phyloP scores from a whole-genome alignment of 2,797 vertebrate genomes.

The Netta rufina region DNA sequence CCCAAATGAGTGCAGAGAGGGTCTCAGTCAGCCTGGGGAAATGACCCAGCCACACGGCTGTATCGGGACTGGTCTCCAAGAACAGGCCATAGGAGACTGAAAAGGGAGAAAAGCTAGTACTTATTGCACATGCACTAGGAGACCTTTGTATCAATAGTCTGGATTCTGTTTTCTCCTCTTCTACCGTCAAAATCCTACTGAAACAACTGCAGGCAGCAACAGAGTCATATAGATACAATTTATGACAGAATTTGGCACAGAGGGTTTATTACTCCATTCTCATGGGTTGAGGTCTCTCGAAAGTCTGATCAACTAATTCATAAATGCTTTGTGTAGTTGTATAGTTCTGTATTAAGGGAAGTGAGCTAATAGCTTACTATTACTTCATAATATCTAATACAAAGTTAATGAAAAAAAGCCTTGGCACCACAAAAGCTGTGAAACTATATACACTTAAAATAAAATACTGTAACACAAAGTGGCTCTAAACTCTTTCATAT shows the following conservation, averaged over 20 bases:
- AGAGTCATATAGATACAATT: neutral
- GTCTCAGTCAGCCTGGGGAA: neutral
- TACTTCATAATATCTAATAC: neutral
- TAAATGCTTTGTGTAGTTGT: neutral
- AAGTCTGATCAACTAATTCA: neutral
- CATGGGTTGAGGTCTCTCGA: neutral
- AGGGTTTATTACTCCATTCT: neutral
- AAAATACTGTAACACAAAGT: neutral
- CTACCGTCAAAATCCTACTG: neutral
- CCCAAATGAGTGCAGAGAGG: neutral
- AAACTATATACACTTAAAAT: constrained; percentile 20
- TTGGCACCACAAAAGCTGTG: neutral
- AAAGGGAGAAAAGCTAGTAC: neutral
- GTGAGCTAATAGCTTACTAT: neutral
- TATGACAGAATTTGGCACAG: neutral
- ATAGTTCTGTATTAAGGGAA: neutral
- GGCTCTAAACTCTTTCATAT: neutral
- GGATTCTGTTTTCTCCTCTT: neutral
- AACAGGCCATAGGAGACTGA: neutral
- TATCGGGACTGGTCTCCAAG: neutral
- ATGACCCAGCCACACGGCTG: neutral
- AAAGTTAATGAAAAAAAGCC: constrained; percentile 4
- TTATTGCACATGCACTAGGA: neutral
- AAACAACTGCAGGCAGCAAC: neutral
- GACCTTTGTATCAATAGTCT: neutral